Percentiles rank a stretch among this genome's conserved stretches.
Conservation (phyloP, 2,113 vertebrate genomes). For the Morone chrysops region DNA sequence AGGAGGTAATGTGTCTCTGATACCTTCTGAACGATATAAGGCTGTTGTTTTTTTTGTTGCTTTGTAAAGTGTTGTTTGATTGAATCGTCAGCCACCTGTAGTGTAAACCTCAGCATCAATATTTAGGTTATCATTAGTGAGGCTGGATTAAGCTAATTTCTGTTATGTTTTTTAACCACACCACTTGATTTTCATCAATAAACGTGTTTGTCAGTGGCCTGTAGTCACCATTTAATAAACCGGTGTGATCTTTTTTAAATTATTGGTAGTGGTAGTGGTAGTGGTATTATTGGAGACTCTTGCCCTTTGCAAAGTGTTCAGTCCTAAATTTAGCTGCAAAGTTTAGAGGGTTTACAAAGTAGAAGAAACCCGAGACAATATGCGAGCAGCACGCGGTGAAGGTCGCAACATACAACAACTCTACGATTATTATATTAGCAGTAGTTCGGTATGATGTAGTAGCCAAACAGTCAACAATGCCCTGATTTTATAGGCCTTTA, state of each 20-base stretch:
- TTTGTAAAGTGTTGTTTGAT: neutral
- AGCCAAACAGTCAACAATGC: neutral
- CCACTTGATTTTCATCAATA: neutral
- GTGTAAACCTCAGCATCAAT: neutral
- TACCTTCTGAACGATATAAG: neutral
- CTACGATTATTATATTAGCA: neutral
- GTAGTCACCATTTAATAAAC: neutral
- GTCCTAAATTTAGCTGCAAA: constrained; percentile 75
- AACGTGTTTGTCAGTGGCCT: neutral
- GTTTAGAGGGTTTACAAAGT: constrained; percentile 50
- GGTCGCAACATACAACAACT: neutral
- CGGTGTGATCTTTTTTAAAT: neutral
- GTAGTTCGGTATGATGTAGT: neutral
- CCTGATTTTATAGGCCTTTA: neutral
- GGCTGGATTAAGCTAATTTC: neutral
- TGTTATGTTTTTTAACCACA: neutral
- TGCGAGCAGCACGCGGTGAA: constrained; percentile 22
- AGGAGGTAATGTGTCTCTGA: neutral
- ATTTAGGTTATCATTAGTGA: neutral
- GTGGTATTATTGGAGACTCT: constrained; percentile 28
- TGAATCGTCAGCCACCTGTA: neutral
- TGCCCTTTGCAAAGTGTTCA: constrained; percentile 69
- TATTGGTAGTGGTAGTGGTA: neutral
- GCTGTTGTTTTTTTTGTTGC: neutral
- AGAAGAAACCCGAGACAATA: constrained; percentile 69